Evolutionary conservation across 2,797 vertebrate species (phyloP), one percentile per base, ranked within the genome.

Genomic region (Clarias pachynema): DNA sequence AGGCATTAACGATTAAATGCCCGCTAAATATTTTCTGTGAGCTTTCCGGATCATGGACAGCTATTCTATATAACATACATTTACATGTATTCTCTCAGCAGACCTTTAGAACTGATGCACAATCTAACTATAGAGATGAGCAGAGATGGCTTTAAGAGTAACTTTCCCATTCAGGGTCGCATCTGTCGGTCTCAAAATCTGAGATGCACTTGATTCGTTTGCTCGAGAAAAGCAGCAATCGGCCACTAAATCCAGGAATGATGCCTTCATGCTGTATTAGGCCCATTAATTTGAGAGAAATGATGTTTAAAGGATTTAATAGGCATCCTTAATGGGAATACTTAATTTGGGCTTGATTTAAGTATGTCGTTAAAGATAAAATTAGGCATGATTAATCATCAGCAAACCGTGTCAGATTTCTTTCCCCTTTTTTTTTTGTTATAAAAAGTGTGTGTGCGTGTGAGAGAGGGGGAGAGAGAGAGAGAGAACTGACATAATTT

Each of bases 301-400:
- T 2, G 8, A 82, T 82, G 53, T 82, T 82, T 73, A 82, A 82
- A 59, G 56, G 81, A 59, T 82, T 60, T 82, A 82, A 82, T 82
- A 24, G 66, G 15, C 80, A 57, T n/a, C 68, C 81, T 59, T 82
- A 82, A 82, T 72, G 56, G 22, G 31, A 70, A 60, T 72, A 82
- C 53, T 82, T 72, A 72, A 73, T 82, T 82, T 62, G 24, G 56
- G 16, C 56, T 82, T 82, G 81, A 82, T 82, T 72, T 82, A 70
- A 82, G 68, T 73, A 26, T 26, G 68, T 73, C 31, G 24, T 82
- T 70, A 82, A 72, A 82, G 68, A 72, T 34, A 62, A 72, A 70
- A 82, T 82, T 82, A 56, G 59, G 68, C 79, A 56, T 20, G 60
- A 82, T 73, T 44, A 82, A 70, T 57, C 66, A 73, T 59, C 65